Percentiles rank a stretch among this genome's conserved stretches.
Evolutionary conservation across 2,797 vertebrate species (phyloP).

Genomic region (Botia almorhae): DNA sequence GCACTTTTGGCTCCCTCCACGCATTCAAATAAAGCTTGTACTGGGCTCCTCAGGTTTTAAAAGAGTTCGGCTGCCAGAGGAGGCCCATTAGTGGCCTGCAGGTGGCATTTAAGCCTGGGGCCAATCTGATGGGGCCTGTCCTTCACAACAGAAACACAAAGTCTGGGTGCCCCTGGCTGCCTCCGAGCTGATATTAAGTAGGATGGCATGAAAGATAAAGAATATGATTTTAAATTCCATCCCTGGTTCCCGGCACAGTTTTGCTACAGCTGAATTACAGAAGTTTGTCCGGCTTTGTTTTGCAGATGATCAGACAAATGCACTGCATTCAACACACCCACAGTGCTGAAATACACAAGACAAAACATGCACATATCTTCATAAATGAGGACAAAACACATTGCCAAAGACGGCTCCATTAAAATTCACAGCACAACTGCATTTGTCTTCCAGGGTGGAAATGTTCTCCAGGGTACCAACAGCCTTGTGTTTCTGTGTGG

Average conservation of each 20-base stretch:
- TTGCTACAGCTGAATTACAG: constrained; percentile 3
- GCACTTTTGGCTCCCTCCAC: constrained; percentile 45
- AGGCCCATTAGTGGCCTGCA: constrained; percentile 55
- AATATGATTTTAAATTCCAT: background rate
- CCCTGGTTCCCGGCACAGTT: background rate
- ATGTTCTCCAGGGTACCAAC: constrained; percentile 33
- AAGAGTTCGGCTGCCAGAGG: constrained; percentile 42
- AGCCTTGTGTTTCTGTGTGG: constrained; percentile 44
- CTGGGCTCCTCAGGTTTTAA: constrained; percentile 17
- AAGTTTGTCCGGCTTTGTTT: constrained; percentile 7
- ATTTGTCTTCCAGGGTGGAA: constrained; percentile 46
- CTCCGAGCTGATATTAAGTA: constrained; percentile 42
- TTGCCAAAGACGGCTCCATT: constrained; percentile 37
- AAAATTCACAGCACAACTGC: constrained; percentile 35
- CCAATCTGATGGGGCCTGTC: constrained; percentile 60
- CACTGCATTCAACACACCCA: background rate
- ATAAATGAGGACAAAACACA: constrained; percentile 40
- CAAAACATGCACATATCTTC: constrained; percentile 12
- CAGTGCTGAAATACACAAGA: constrained; percentile 19
- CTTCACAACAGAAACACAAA: constrained; percentile 60
- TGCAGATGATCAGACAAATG: background rate
- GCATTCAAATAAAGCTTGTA: constrained; percentile 38
- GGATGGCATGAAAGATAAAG: constrained; percentile 31
- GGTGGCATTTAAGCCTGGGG: constrained; percentile 47
- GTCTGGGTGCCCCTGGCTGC: constrained; percentile 22